Evolutionary conservation across 2,888 invertebrate species (phyloP).

Genomic region (Ennomos quercinarius): DNA sequence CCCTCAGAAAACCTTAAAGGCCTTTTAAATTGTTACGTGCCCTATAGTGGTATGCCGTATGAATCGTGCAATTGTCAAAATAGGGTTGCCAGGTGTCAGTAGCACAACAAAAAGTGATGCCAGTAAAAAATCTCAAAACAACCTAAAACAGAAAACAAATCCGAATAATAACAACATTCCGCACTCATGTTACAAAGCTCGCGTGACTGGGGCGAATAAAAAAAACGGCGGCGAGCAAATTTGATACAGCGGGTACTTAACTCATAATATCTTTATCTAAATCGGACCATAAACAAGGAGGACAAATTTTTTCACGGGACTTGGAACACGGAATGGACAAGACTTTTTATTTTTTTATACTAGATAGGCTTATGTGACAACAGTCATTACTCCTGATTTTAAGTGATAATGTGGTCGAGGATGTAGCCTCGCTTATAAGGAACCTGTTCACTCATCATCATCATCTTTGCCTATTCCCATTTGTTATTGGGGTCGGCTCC

Average conservation of each 20-base stretch:
- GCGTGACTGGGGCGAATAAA: slow-evolving; percentile 76
- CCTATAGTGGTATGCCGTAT: too few relatives aligned
- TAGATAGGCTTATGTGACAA: neutral
- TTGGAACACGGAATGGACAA: slow-evolving; percentile 12
- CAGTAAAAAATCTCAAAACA: slow-evolving; percentile 12
- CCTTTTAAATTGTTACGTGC: too few relatives aligned
- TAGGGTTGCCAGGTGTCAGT: neutral
- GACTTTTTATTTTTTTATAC: neutral
- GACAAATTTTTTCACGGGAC: slow-evolving; percentile 57
- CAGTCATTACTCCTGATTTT: too few relatives aligned
- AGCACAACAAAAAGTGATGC: neutral
- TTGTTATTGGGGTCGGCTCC: too few relatives aligned
- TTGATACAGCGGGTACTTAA: slow-evolving; percentile 76
- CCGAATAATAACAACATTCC: slow-evolving; percentile 72
- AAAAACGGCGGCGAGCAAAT: slow-evolving; percentile 66
- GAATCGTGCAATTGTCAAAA: neutral
- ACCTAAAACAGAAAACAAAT: slow-evolving; percentile 47
- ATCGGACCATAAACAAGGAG: slow-evolving; percentile 69
- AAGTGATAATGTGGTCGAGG: too few relatives aligned
- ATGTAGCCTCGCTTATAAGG: too few relatives aligned
- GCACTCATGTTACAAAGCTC: slow-evolving; percentile 63
- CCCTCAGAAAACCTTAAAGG: too few relatives aligned
- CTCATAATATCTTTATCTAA: slow-evolving; percentile 79
- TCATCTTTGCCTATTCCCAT: too few relatives aligned
- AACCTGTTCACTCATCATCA: too few relatives aligned